These are phyloP conservation scores for Stichopus chloronotus DNA, from an alignment of 35 echinoderm and acorn worm species.

Conservation along the genomic window DNA sequence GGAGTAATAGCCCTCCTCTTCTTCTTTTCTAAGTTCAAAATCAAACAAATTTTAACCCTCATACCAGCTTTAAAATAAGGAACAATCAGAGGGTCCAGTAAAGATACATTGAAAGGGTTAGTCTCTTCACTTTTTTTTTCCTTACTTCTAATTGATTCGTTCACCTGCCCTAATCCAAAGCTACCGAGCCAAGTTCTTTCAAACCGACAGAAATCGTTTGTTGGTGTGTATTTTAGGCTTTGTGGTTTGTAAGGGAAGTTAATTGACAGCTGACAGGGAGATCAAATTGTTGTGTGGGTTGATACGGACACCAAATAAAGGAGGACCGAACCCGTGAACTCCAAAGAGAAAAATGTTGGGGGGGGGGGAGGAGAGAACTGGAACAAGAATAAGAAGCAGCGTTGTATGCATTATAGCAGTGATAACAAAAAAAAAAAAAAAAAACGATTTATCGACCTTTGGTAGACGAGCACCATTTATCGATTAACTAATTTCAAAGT, in stretches of 20 bases:
- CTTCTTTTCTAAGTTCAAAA: slow-evolving; percentile 8
- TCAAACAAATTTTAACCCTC: slow-evolving; percentile 7
- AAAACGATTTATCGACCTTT: background rate
- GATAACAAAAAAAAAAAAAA: background rate
- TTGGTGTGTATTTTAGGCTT: background rate
- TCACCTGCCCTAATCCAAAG: slow-evolving; percentile 27
- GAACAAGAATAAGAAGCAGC: too few species aligned
- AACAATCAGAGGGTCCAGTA: slow-evolving; percentile 1
- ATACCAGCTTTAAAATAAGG: slow-evolving; percentile 5
- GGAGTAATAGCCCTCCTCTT: background rate
- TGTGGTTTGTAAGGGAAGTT: background rate
- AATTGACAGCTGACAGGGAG: background rate
- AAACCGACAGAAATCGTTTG: slow-evolving; percentile 21
- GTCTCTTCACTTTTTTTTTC: slow-evolving; percentile 12
- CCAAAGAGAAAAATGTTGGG: background rate
- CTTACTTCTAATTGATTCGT: background rate
- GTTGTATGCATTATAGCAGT: too few species aligned
- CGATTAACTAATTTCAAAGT: background rate
- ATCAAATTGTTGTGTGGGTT: background rate
- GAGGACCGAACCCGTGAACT: background rate
- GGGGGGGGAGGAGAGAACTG: too few species aligned
- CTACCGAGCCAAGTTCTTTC: slow-evolving; percentile 10
- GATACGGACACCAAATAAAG: background rate
- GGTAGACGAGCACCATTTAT: background rate
- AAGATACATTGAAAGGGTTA: background rate